Base-by-base conservation (phyloP, 2,797 vertebrate genomes). In the Leontopithecus rosalia region DNA sequence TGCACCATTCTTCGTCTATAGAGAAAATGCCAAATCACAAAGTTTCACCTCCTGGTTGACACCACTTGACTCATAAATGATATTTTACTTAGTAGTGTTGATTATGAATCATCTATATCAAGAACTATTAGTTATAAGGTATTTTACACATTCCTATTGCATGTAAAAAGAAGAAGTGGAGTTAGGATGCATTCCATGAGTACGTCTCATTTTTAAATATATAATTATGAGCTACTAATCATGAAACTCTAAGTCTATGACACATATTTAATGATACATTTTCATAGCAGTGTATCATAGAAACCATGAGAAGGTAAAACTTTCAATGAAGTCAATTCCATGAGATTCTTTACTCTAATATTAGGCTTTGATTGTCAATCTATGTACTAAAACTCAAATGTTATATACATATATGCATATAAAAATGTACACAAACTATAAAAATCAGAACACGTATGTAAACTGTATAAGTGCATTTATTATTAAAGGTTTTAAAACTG, bases 161-260 rank as follows among this genome's bases (percentile, higher is more conserved):
- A 89, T 43, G 81, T 91, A 85, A 94, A 97, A 95, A 3, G 33
- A 48, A 26, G 46, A 92, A 76, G 76, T 94, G n/a, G 43, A 46
- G 83, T 87, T 88, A 79, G 70, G 79, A 89, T 80, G 7, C 2
- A 33, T 77, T 73, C 58, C 70, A 3, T 88, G 57, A 82, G 17
- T 48, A 5, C 64, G 22, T 30, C 72, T 94, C 19, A 61, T 24
- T 73, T 64, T 73, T 28, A 64, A 80, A 19, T 24, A 33, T 33
- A 0, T 82, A 96, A 85, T 75, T 67, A 41, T 96, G 92, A 96
- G 24, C 95, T 82, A 97, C 20, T 55, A 64, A 50, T 7, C 46
- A 72, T 93, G 95, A 97, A 96, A 96, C 93, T 91, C 52, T 39
- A 70, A 39, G 58, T 50, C n/a, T 73, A 15, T 97, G 94, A 98